Evolutionary conservation across 2,113 vertebrate genomes (phyloP).

Genomic region (Speoplatyrhinus poulsoni): DNA sequence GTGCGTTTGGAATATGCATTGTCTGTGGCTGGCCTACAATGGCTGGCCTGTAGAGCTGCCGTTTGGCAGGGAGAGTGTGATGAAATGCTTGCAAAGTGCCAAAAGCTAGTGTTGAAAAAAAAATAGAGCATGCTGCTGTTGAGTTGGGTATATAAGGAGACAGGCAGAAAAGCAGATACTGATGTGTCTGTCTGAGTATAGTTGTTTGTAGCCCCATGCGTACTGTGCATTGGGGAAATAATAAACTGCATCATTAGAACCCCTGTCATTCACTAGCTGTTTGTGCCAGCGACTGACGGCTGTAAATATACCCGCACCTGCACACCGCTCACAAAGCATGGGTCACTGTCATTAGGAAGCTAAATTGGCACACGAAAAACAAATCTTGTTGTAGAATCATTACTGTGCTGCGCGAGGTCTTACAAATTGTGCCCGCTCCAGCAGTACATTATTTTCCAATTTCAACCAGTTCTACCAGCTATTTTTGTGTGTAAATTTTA

Average conservation of each 20-base stretch:
- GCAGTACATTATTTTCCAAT: not conserved
- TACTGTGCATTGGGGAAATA: conserved; percentile 69
- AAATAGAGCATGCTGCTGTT: conserved; percentile 52
- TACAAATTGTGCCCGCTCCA: not conserved
- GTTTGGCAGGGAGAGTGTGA: conserved; percentile 42
- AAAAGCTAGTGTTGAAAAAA: conserved; percentile 68
- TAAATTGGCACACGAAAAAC: conserved; percentile 51
- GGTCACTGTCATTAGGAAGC: conserved; percentile 59
- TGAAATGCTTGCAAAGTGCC: conserved; percentile 68
- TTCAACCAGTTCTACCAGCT: not conserved
- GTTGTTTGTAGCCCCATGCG: conserved; percentile 73
- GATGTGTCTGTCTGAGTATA: conserved; percentile 71
- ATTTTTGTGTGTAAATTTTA: not conserved
- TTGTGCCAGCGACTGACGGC: conserved; percentile 43
- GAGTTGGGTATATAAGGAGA: conserved; percentile 59
- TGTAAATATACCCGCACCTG: conserved; percentile 47
- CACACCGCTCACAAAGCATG: conserved; percentile 24
- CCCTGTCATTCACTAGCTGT: conserved; percentile 71
- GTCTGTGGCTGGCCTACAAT: conserved; percentile 16
- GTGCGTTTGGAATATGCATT: conserved; percentile 29
- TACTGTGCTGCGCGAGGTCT: not conserved
- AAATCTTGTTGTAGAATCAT: conserved; percentile 33
- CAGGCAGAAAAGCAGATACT: conserved; percentile 66
- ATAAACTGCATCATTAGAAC: conserved; percentile 78
- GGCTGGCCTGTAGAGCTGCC: conserved; percentile 40